A percentile compares a stretch with the other conserved stretches of the same genome.
phyloP scores from a whole-genome alignment of 2,797 vertebrate species.

The Coregonus suidteri region DNA sequence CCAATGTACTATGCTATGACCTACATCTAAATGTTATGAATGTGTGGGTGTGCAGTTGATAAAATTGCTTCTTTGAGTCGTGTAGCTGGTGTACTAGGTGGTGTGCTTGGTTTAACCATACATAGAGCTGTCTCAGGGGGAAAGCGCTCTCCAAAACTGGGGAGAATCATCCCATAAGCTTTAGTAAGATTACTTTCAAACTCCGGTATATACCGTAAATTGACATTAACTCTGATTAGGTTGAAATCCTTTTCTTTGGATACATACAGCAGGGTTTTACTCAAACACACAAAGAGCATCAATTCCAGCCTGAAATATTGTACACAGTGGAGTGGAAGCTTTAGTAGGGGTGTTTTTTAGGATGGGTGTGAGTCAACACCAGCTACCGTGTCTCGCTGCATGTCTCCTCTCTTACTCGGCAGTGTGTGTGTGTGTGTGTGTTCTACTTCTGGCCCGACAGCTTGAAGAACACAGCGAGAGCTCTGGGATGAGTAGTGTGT shows the following conservation, averaged over 20 bases:
- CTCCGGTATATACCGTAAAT: too few relatives aligned
- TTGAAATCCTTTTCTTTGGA: too few relatives aligned
- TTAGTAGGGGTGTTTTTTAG: background rate
- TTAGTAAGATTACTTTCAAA: background rate
- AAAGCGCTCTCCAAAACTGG: background rate
- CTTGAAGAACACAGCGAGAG: slow-evolving; percentile 2
- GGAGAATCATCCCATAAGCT: background rate
- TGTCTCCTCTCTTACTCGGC: slow-evolving; percentile 6
- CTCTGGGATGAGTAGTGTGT: background rate
- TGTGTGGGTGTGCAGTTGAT: background rate
- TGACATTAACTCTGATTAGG: too few relatives aligned
- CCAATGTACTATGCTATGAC: too few relatives aligned
- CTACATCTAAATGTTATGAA: background rate
- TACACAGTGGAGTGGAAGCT: background rate
- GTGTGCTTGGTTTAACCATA: background rate
- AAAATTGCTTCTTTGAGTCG: background rate
- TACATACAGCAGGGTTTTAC: too few relatives aligned
- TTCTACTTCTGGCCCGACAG: background rate
- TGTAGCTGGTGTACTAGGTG: background rate
- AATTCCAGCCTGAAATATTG: background rate
- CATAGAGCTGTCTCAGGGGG: background rate
- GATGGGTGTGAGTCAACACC: slow-evolving; percentile 20
- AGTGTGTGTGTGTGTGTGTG: slow-evolving; percentile 1
- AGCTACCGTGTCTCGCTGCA: slow-evolving; percentile 15
- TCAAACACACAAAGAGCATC: too few relatives aligned